Evolutionary conservation across 1,140 invertebrate genomes (phyloP), one percentile per base, ranked within the genome.

Genomic region (Aphidius ervi): DNA sequence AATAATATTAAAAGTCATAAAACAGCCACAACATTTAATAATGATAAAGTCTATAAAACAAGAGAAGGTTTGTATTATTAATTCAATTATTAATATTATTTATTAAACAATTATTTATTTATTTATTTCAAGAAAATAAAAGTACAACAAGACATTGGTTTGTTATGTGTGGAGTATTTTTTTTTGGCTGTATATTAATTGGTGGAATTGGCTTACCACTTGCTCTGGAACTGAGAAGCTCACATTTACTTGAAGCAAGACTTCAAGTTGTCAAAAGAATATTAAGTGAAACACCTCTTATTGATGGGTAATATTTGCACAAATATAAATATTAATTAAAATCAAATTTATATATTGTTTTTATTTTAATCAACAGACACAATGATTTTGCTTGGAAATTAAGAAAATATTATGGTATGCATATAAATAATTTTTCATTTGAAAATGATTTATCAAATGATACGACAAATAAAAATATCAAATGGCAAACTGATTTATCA

Each of bases 381-480:
- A 94, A 94, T 76, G 91, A 94, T 71, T 79, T 94, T 40, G 88
- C 91, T 0, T 93, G 90, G 88, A 92, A 92, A 65, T 85, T 92
- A 42, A 78, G 89, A 46, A 88, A 89, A 70, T 89, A 89, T 66
- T 82, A 87, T 2, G 87, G 87, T 59, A 70, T 83, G 72, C 86
- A 87, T 67, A 81, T 90, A 41, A 82, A 83, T 63, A 85, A 89
- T 60, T 88, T 91, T 66, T 83, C 87, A 46, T 85, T 91, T 68
- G 84, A 86, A 66, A 83, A 85, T 23, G 85, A 90, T 66, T 74
- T 91, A n/a, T 78, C 78, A 1, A 68, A 68, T 48, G 81, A 84
- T 54, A 62, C 74, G 50, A 73, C 71, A 6, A 76, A 31, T 31
- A 31, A 31, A 31, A 31, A 31, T 31, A 31, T 31, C 4, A 31